Conservation (phyloP, 2,797 vertebrate genomes). For the Remorina albescens region DNA sequence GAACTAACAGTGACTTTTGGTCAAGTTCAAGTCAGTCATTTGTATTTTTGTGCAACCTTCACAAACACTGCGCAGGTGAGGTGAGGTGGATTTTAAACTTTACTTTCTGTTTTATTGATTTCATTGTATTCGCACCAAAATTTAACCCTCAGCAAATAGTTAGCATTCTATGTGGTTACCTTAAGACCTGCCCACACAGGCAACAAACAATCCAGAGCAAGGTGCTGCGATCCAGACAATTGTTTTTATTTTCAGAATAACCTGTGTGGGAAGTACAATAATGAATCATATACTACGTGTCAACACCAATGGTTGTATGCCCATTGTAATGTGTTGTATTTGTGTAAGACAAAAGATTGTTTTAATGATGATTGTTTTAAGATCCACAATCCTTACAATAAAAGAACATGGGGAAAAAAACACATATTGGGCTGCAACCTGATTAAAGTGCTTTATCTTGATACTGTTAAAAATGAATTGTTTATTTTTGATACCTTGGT, state of each 20-base stretch:
- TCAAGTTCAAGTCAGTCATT: conserved; percentile 15
- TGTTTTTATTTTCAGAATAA: not conserved
- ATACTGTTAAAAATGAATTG: not conserved
- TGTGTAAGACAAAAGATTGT: not conserved
- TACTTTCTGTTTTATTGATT: conserved; percentile 15
- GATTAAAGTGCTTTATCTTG: not conserved
- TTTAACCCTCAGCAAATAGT: conserved; percentile 1
- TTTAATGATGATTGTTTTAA: not conserved
- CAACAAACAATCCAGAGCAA: not conserved
- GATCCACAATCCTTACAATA: not conserved
- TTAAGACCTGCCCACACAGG: not conserved
- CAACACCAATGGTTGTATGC: not conserved
- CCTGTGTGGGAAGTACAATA: not conserved
- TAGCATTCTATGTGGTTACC: not conserved
- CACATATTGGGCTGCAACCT: not conserved
- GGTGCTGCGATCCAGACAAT: not conserved
- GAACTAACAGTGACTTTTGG: conserved; percentile 2
- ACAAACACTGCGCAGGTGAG: not conserved
- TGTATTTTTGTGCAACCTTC: conserved; percentile 18
- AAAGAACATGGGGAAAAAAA: not conserved
- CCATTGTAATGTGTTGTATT: not conserved
- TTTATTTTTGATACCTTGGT: conserved; percentile 1
- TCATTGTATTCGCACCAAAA: not conserved
- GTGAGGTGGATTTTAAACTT: not conserved
- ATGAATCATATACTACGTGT: not conserved